These are phyloP conservation scores for Periplaneta americana DNA, from an alignment of 1,140 invertebrate genomes.

Conservation along the genomic window DNA sequence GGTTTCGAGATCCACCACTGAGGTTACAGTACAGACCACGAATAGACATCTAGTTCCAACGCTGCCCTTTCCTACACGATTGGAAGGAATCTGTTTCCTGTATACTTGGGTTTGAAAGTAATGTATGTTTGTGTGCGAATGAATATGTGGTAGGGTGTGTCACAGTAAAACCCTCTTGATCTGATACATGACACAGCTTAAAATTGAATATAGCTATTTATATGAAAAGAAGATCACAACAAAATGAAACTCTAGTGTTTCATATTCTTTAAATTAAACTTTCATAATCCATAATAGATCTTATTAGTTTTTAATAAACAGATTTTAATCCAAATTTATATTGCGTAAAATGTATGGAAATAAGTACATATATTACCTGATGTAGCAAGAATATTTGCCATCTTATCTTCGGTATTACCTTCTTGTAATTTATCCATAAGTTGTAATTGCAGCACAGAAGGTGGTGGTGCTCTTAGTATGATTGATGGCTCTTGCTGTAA, in stretches of 20 bases:
- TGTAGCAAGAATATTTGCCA: too few species aligned
- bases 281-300: neutral
- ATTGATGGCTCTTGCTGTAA: too few species aligned
- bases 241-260: neutral
- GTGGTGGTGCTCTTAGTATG: too few species aligned
- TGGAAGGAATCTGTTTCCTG: neutral
- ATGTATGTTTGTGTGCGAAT: neutral
- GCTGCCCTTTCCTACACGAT: neutral
- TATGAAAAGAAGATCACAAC: too few species aligned
- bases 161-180: neutral
- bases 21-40: conserved; percentile 76
- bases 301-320: neutral
- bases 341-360: neutral
- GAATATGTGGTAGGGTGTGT: neutral
- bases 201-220: neutral
- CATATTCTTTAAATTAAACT: neutral
- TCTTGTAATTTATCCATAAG: too few species aligned
- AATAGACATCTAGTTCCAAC: conserved; percentile 49
- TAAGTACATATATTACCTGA: too few species aligned
- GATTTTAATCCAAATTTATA: neutral
- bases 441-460: too few species aligned
- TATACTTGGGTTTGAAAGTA: neutral
- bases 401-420: too few species aligned
- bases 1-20: conserved; percentile 86
- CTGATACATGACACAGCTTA: neutral